phyloP scores from a whole-genome alignment of 2,888 invertebrate genomes.

The Drosophila conformis region DNA sequence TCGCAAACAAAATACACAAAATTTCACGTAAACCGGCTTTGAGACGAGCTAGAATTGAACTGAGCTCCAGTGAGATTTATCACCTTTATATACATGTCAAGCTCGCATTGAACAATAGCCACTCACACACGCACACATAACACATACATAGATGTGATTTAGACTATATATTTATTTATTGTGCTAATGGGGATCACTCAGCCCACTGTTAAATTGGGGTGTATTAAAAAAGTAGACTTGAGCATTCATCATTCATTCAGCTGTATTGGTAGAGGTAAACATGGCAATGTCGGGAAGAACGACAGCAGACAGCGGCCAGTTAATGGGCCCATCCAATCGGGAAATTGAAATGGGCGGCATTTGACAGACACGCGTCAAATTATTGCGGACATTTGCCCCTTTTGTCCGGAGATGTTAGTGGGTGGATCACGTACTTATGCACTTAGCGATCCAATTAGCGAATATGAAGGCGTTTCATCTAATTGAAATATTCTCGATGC shows the following conservation, averaged over 20 bases:
- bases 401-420: neutral
- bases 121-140: constrained; percentile 20
- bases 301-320: constrained; percentile 33
- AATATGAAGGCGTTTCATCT: constrained; percentile 3
- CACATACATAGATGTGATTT: constrained; percentile 2
- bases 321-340: constrained; percentile 34
- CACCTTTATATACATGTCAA: constrained; percentile 76
- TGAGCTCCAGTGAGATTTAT: constrained; percentile 69
- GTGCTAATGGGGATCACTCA: constrained; percentile 55
- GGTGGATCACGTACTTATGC: constrained; percentile 15
- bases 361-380: constrained; percentile 47
- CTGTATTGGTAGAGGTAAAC: constrained; percentile 38
- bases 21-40: constrained; percentile 61
- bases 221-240: constrained; percentile 44
- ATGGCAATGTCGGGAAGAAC: constrained; percentile 43
- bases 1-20: constrained; percentile 20
- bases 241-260: constrained; percentile 31
- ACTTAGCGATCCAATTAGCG: constrained; percentile 14
- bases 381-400: constrained; percentile 9
- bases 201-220: constrained; percentile 52
- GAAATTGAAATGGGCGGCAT: constrained; percentile 43
- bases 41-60: constrained; percentile 65
- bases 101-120: constrained; percentile 59
- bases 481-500: constrained; percentile 1
- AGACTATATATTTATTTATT: constrained; percentile 8